Evolutionary conservation across 1,140 invertebrate species (phyloP), one percentile per base, ranked within the genome.

Genomic region (Camponotus vicinus): DNA sequence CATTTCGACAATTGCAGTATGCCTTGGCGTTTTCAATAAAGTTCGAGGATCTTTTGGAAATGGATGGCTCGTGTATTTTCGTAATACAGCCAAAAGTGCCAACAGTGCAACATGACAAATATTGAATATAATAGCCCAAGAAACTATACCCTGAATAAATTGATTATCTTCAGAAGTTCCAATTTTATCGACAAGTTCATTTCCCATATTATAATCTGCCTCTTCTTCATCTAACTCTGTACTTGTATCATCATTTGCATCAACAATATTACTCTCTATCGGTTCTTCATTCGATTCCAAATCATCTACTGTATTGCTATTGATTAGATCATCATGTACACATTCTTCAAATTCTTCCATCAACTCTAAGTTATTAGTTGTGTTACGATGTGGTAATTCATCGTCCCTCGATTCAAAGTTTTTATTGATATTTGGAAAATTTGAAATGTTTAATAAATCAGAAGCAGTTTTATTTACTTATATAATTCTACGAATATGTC

Each of bases 61-160:
- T 1, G 8, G 27, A 70, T 70, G 8, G 0, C 1, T 1, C 21
- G 42, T 70, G 15, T 32, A 70, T 49, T 70, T 70, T 15, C 67
- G 15, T 52, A 70, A 70, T 70, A 70, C 32, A 21, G 15, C 0
- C 9, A 49, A 52, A 70, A 70, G 67, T 32, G 67, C 67, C 6
- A 6, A 0, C 5, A 69, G 66, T 13, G 66, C 67, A 32, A 70
- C 40, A 6, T 70, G 21, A 3, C 5, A 49, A 70, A 70, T 70
- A 3, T 70, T 52, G 15, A 70, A 70, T 6, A 32, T 70, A 70
- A 49, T 70, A 3, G 42, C 67, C 42, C 67, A 70, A 49, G 67
- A 70, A 70, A 13, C 42, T 49, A 70, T 32, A 18, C 1, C 42
- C 13, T 70, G 4, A 49, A 70, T 70, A 49, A 70, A 70, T 70